Conservation (phyloP, 1,140 invertebrate genomes). For the Teleopsis dalmanni region DNA sequence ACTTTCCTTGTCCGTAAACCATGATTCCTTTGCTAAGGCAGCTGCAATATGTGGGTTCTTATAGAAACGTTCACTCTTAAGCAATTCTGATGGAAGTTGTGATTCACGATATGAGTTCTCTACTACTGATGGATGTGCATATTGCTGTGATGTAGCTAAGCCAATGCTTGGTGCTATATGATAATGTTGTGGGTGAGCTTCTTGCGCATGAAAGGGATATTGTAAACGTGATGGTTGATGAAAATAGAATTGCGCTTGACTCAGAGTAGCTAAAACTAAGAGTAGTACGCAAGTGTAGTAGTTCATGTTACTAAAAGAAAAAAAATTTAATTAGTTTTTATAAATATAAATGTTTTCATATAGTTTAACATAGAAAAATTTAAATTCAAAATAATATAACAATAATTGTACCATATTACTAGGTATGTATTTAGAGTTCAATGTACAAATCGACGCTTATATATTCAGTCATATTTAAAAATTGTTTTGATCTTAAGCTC, state of each 20-base stretch:
- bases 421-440: no score
- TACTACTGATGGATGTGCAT: constrained; percentile 52
- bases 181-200: background rate
- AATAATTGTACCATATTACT: no score
- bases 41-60: constrained; percentile 64
- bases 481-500: no score
- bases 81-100: constrained; percentile 55
- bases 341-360: background rate
- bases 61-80: constrained; percentile 55
- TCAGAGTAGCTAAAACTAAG: background rate
- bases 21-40: constrained; percentile 64
- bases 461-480: no score
- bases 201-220: background rate
- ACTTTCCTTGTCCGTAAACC: constrained; percentile 65
- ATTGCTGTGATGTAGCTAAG: constrained; percentile 24
- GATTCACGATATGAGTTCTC: constrained; percentile 53
- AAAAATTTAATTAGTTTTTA: no score
- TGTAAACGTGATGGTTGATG: constrained; percentile 20
- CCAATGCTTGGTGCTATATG: constrained; percentile 8
- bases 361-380: no score
- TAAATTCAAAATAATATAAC: no score
- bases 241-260: constrained; percentile 29
- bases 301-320: background rate
- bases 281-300: background rate
- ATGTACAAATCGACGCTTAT: no score